A percentile compares a stretch with the other conserved stretches of the same genome.
phyloP scores from a whole-genome alignment of 2,113 vertebrate species.

The Dryoscopus gambensis region DNA sequence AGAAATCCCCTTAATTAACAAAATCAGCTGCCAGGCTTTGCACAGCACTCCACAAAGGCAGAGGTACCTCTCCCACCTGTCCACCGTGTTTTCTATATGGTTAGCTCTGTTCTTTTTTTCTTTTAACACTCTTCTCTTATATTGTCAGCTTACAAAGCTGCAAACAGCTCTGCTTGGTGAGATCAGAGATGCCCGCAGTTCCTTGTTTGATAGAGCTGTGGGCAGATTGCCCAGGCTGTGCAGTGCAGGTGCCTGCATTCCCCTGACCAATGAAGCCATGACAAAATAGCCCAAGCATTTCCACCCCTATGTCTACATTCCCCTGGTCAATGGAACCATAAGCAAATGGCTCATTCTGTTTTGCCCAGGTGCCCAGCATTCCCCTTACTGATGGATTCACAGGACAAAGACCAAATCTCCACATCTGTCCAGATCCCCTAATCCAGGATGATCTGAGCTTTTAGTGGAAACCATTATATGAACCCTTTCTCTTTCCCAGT shows the following conservation, averaged over 20 bases:
- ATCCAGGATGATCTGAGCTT: neutral
- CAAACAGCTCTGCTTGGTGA: neutral
- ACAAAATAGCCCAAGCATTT: conserved; percentile 24
- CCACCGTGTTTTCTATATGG: neutral
- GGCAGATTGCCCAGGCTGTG: conserved; percentile 40
- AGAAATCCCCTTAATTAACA: neutral
- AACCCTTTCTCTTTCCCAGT: neutral
- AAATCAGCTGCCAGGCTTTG: neutral
- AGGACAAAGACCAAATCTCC: conserved; percentile 1
- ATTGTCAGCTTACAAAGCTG: neutral
- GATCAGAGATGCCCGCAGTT: neutral
- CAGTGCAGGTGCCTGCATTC: conserved; percentile 54
- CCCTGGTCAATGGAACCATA: conserved; percentile 34
- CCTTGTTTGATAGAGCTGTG: neutral
- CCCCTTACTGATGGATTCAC: neutral
- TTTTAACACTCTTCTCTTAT: neutral
- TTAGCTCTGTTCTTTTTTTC: neutral
- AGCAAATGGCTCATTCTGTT: conserved; percentile 24
- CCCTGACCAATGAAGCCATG: conserved; percentile 41
- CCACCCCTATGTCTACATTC: conserved; percentile 35
- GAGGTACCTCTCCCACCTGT: neutral
- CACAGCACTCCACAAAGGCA: neutral
- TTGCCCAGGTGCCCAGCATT: conserved; percentile 28
- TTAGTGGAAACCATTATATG: neutral
- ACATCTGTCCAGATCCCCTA: neutral